Evolutionary conservation across 2,888 invertebrate genomes (phyloP).

Genomic region (Pandemis heparana): DNA sequence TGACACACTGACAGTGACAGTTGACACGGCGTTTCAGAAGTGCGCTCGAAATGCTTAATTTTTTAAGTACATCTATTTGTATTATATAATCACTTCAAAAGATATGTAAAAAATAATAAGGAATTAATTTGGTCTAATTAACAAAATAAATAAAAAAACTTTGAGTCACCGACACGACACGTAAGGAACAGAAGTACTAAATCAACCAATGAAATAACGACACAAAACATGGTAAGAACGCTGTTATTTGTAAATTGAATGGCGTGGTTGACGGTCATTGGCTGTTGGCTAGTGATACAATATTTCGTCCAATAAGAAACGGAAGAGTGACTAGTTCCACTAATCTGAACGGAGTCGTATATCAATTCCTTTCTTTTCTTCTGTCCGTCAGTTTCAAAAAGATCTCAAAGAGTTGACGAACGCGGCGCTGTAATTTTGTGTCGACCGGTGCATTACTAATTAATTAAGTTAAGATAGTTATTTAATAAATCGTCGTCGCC

Average conservation of each 20-base stretch:
- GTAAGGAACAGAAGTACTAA: not conserved
- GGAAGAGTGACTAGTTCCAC: slow-evolving; percentile 4
- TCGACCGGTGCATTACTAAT: slow-evolving; percentile 23
- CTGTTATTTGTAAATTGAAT: slow-evolving; percentile 62
- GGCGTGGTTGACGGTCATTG: slow-evolving; percentile 67
- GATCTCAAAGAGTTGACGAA: slow-evolving; percentile 29
- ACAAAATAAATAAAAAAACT: not conserved
- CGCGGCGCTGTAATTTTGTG: slow-evolving; percentile 23
- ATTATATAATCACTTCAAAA: no score
- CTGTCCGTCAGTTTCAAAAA: slow-evolving; percentile 39
- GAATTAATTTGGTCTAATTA: not conserved
- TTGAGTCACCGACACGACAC: not conserved
- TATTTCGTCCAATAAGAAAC: slow-evolving; percentile 22
- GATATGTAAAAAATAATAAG: not conserved
- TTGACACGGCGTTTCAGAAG: not conserved
- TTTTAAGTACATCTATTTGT: no score
- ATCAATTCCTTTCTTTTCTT: slow-evolving; percentile 33
- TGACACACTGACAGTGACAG: not conserved
- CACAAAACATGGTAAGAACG: slow-evolving; percentile 50
- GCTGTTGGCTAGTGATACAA: slow-evolving; percentile 42
- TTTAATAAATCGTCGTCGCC: slow-evolving; percentile 32
- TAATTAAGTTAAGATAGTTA: slow-evolving; percentile 6
- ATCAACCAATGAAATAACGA: slow-evolving; percentile 66
- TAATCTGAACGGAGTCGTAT: slow-evolving; percentile 21
- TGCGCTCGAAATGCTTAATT: not conserved